Conservation (phyloP, 2,113 vertebrate species). For the Periophthalmodon schlosseri region DNA sequence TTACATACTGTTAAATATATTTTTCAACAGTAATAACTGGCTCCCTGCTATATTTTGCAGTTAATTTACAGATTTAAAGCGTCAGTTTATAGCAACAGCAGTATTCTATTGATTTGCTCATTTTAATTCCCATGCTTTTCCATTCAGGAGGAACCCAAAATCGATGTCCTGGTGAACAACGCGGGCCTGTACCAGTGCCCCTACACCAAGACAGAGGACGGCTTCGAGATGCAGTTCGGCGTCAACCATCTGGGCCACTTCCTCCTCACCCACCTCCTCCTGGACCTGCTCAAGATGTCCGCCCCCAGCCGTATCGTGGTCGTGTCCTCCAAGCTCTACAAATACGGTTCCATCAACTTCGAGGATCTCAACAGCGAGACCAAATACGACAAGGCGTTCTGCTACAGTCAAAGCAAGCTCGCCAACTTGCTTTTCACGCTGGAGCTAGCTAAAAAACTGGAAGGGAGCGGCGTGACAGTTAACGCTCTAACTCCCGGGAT, state of each 20-base stretch:
- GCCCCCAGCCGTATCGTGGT: slow-evolving; percentile 90
- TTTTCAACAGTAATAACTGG: too few relatives aligned
- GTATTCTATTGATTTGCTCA: too few relatives aligned
- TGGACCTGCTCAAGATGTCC: slow-evolving; percentile 88
- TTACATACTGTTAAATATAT: too few relatives aligned
- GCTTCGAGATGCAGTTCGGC: slow-evolving; percentile 94
- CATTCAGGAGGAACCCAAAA: slow-evolving; percentile 85
- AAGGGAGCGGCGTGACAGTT: slow-evolving; percentile 85
- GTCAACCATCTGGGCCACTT: slow-evolving; percentile 97
- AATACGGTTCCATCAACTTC: slow-evolving; percentile 92
- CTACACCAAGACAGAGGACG: slow-evolving; percentile 89
- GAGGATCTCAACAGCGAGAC: slow-evolving; percentile 91
- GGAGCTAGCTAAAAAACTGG: slow-evolving; percentile 83
- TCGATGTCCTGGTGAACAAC: slow-evolving; percentile 94
- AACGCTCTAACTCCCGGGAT: slow-evolving; percentile 92
- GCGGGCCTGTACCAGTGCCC: slow-evolving; percentile 95
- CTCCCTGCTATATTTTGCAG: too few relatives aligned
- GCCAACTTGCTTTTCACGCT: slow-evolving; percentile 91
- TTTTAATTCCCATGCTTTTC: not conserved
- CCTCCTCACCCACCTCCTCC: slow-evolving; percentile 90
- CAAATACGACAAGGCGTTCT: slow-evolving; percentile 88
- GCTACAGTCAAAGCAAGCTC: slow-evolving; percentile 93
- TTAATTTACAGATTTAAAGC: too few relatives aligned
- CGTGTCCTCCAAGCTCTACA: slow-evolving; percentile 95
- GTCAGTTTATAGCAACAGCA: not conserved